These are phyloP conservation scores for Chloebia gouldiae DNA, from an alignment of 2,113 vertebrate species.

Conservation along the genomic window DNA sequence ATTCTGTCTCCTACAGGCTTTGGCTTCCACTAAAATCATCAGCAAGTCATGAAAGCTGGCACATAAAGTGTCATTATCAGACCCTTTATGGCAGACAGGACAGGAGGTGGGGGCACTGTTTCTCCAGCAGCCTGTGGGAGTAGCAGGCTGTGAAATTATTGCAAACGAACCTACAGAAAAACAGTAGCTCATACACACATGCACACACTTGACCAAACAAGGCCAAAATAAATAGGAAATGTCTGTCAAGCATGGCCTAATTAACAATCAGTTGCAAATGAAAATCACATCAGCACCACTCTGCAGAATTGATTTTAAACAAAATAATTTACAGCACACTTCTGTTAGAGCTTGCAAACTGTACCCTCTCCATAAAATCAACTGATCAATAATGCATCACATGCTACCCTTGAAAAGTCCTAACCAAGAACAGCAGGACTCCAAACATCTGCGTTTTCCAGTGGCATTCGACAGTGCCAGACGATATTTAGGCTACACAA, in stretches of 20 bases:
- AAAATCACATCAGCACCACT: neutral
- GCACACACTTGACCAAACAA: neutral
- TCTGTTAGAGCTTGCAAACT: neutral
- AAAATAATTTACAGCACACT: neutral
- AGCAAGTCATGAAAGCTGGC: neutral
- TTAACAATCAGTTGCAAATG: neutral
- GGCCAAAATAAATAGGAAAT: neutral
- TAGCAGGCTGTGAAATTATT: neutral
- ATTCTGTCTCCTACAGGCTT: neutral
- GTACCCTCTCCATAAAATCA: neutral
- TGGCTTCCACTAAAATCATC: neutral
- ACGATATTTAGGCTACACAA: neutral
- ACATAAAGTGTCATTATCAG: neutral
- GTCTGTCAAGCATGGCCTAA: neutral
- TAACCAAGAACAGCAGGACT: neutral
- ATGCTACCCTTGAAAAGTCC: neutral
- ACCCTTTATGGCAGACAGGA: neutral
- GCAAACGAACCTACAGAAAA: neutral
- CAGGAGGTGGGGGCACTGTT: neutral
- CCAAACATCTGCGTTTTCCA: neutral
- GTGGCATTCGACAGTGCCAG: rapidly evolving
- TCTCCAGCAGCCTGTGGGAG: neutral
- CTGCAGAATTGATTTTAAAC: neutral
- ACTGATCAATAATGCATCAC: neutral
- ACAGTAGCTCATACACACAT: neutral